These are phyloP conservation scores for Hydropsyche tenuis DNA, from an alignment of 1,140 invertebrate species.

Conservation along the genomic window DNA sequence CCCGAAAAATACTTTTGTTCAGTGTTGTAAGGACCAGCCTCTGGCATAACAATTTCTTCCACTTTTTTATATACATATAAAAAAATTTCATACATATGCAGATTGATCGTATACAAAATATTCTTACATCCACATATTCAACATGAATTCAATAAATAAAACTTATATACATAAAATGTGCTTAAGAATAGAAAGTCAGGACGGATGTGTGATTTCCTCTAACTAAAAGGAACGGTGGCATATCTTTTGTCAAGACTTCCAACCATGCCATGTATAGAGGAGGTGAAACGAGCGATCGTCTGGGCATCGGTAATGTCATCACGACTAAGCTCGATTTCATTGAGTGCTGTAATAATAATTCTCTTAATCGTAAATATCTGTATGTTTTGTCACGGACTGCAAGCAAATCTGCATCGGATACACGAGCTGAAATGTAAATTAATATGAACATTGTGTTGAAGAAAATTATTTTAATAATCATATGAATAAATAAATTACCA, in stretches of 20 bases:
- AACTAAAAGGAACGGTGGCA: slow-evolving; percentile 91
- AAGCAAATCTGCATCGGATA: slow-evolving; percentile 84
- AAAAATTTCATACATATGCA: too few relatives aligned
- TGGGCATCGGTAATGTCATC: slow-evolving; percentile 93
- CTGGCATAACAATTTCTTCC: too few relatives aligned
- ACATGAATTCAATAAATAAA: not conserved
- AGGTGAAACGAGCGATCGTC: slow-evolving; percentile 86
- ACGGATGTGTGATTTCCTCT: slow-evolving; percentile 96
- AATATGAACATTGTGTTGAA: not conserved
- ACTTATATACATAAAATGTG: not conserved
- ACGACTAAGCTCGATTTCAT: slow-evolving; percentile 86
- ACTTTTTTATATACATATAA: too few relatives aligned
- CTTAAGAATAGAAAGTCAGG: slow-evolving; percentile 95
- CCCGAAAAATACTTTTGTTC: too few relatives aligned
- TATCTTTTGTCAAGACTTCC: slow-evolving; percentile 84
- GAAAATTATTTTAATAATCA: not conserved
- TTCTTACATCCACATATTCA: too few relatives aligned
- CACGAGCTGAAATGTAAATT: slow-evolving; percentile 64
- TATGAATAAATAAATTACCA: slow-evolving; percentile 62
- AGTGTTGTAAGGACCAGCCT: too few relatives aligned
- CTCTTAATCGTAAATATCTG: slow-evolving; percentile 85
- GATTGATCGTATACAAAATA: too few relatives aligned
- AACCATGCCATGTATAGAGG: slow-evolving; percentile 94
- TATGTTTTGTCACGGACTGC: slow-evolving; percentile 91
- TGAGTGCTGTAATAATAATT: slow-evolving; percentile 87